Percentiles rank a stretch among this genome's conserved stretches.
These are phyloP conservation scores for Phyllostomus hastatus DNA, from an alignment of 2,113 vertebrate species.

Conservation along the genomic window DNA sequence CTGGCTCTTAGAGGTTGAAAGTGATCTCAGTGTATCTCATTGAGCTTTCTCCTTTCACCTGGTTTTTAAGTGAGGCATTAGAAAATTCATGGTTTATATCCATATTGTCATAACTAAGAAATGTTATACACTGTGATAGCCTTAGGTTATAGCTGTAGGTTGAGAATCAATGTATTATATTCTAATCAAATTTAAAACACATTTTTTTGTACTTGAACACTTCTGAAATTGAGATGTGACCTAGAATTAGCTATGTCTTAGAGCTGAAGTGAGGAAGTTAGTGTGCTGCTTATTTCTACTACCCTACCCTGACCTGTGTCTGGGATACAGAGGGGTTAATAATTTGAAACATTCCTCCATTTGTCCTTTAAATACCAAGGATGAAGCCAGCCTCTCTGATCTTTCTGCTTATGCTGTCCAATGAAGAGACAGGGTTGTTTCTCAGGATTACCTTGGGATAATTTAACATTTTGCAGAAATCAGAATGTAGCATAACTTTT, in stretches of 20 bases:
- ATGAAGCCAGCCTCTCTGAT: background rate
- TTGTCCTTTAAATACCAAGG: background rate
- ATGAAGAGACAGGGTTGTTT: background rate
- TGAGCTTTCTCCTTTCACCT: conserved; percentile 26
- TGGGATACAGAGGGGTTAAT: background rate
- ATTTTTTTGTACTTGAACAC: background rate
- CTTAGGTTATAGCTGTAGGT: background rate
- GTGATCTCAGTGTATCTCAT: background rate
- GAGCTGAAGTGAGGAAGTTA: background rate
- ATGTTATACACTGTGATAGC: background rate
- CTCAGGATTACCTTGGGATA: background rate
- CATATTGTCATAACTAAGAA: background rate
- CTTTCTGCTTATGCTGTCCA: background rate
- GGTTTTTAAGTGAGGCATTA: conserved; percentile 1
- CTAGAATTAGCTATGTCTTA: background rate
- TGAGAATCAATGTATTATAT: background rate
- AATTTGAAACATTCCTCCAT: background rate
- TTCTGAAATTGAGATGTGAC: conserved; percentile 17
- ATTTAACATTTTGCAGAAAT: background rate
- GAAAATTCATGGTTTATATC: background rate
- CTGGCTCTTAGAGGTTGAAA: background rate
- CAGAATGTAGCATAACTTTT: background rate
- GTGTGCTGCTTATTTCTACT: background rate
- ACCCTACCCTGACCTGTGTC: background rate
- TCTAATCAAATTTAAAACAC: background rate